Evolutionary conservation across 2,888 invertebrate genomes (phyloP), one percentile per base, ranked within the genome.

Genomic region (Diploptera punctata): DNA sequence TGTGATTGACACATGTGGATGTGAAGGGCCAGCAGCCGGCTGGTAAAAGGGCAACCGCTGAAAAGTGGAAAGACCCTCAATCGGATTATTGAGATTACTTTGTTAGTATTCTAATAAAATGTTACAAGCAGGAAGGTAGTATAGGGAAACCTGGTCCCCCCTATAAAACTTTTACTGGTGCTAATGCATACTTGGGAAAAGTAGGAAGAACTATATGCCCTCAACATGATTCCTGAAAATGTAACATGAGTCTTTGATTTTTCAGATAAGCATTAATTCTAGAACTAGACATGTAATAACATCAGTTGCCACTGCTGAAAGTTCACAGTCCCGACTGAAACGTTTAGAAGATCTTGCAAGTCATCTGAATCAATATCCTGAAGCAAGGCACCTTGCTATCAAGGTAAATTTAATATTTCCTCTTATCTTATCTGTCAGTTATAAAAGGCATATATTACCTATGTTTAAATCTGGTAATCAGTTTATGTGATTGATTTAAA

Each of bases 351-450:
- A 92, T 78, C 85, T 95, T 61, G 87, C 91, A 49, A 83, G 84
- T 0, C 94, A 95, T 80, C 82, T 95, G n/a, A 86, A 88, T 76
- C 87, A 89, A 77, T 91, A 90, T 82, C 92, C 93, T 0, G 91
- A 92, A 78, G 89, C 92, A 2, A 86, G 91, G 77, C 88, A 89
- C 80, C 86, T 89, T 75, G 93, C 93, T 76, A 88, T 92, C 60
- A 92, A 92, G 86, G 89, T 90, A 81, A 77, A 76, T n/a, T n/a
- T n/a, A n/a, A n/a, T n/a, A 38, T 38, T 38, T 38, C 38, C 38
- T 9, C 13, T 38, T 38, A 38, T 38, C n/a, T 73, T 80, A 80
- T 73, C 65, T 73, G 67, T 38, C 13, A 38, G n/a, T n/a, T n/a
- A n/a, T n/a, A n/a, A n/a, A n/a, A n/a, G 2, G n/a, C n/a, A n/a